Percentiles rank a stretch among this genome's conserved stretches.
Evolutionary conservation across 2,797 vertebrate species (phyloP).

Genomic region (Emys orbicularis): DNA sequence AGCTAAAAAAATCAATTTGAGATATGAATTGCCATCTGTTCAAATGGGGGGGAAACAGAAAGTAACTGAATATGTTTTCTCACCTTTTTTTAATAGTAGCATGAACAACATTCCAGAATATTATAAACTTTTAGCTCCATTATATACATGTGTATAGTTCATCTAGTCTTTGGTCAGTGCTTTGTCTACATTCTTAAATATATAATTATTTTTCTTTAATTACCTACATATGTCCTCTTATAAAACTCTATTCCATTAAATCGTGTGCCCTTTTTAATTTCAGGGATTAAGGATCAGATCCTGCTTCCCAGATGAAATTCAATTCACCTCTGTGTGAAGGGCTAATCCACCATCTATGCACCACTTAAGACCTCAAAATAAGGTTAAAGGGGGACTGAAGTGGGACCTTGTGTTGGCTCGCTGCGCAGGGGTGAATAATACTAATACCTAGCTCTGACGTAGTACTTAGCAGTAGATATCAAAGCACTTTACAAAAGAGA

Average conservation of each 20-base stretch:
- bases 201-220: conserved; percentile 64
- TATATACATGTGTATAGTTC: conserved; percentile 69
- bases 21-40: conserved; percentile 83
- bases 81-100: conserved; percentile 83
- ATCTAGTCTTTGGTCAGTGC: conserved; percentile 69
- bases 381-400: not conserved
- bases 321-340: not conserved
- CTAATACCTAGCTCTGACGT: not conserved
- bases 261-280: not conserved
- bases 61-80: conserved; percentile 84
- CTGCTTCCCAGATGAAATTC: not conserved
- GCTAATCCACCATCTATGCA: accelerated
- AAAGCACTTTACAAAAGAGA: not conserved
- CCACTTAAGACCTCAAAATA: not conserved
- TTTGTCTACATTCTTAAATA: conserved; percentile 63
- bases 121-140: conserved; percentile 73
- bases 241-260: not conserved
- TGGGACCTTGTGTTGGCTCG: not conserved
- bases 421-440: not conserved
- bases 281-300: not conserved
- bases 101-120: conserved; percentile 81
- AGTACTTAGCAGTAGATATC: not conserved
- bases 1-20: conserved; percentile 82
- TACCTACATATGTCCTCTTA: conserved; percentile 54
- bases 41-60: conserved; percentile 78